These are phyloP conservation scores for Hemiscyllium ocellatum DNA, from an alignment of 2,113 vertebrate genomes.

Conservation along the genomic window DNA sequence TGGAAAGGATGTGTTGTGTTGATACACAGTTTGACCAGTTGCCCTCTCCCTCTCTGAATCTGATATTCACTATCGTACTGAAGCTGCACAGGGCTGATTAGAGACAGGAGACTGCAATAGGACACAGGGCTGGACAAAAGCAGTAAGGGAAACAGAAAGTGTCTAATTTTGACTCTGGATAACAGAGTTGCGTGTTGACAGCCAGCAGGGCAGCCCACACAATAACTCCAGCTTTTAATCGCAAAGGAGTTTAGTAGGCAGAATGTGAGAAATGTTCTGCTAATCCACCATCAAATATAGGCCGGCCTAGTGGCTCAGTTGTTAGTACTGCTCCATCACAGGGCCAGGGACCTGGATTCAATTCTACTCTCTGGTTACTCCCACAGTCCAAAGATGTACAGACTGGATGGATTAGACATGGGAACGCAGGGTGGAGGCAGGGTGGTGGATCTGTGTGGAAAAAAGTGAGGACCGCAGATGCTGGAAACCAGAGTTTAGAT, in stretches of 20 bases:
- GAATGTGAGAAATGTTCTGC: not conserved
- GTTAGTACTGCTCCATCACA: no score
- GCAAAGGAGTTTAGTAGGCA: not conserved
- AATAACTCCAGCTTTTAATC: not conserved
- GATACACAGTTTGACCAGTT: not conserved
- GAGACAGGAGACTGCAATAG: not conserved
- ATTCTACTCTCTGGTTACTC: no score
- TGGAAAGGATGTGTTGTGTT: not conserved
- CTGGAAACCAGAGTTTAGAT: no score
- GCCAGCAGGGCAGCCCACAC: not conserved
- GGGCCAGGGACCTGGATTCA: no score
- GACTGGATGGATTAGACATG: no score
- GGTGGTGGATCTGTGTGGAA: no score
- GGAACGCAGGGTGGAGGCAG: no score
- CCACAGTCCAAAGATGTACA: no score
- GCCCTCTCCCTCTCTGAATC: not conserved
- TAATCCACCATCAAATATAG: not conserved
- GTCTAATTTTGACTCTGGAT: not conserved
- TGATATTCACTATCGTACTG: not conserved
- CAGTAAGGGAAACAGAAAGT: not conserved
- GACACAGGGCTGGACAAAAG: not conserved
- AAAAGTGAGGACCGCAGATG: no score
- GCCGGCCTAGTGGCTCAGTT: no score
- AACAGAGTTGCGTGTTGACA: not conserved
- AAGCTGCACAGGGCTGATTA: not conserved